A percentile compares a stretch with the other conserved stretches of the same genome.
phyloP scores from a whole-genome alignment of 2,888 invertebrate genomes.

The Endomychus coccineus region DNA sequence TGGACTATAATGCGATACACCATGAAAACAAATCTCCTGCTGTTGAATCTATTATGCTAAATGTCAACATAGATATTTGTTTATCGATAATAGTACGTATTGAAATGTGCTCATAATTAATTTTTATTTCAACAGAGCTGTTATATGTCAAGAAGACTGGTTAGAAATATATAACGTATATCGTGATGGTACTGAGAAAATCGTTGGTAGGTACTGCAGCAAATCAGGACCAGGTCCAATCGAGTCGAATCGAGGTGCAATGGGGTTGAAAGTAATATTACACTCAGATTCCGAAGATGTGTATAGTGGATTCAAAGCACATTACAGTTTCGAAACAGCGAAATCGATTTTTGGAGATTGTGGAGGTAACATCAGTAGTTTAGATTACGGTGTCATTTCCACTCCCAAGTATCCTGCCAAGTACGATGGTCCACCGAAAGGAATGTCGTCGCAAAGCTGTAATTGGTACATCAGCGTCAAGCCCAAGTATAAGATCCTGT shows the following conservation, averaged over 20 bases:
- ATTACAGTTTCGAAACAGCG: slow-evolving; percentile 84
- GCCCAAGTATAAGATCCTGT: slow-evolving; percentile 77
- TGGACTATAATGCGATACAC: no score
- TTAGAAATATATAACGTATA: slow-evolving; percentile 88
- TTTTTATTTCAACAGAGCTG: slow-evolving; percentile 58
- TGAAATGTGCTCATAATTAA: no score
- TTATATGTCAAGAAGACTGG: slow-evolving; percentile 87
- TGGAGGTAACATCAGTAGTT: slow-evolving; percentile 81
- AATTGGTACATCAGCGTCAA: slow-evolving; percentile 93
- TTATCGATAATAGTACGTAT: no score
- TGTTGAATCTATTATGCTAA: no score
- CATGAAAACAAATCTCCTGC: no score
- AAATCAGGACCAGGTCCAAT: slow-evolving; percentile 89
- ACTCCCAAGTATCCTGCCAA: slow-evolving; percentile 88
- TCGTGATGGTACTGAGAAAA: slow-evolving; percentile 70
- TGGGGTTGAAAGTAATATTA: slow-evolving; percentile 79
- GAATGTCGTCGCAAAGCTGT: slow-evolving; percentile 80
- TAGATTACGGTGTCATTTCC: slow-evolving; percentile 74
- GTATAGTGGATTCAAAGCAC: slow-evolving; percentile 92
- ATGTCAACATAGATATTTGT: no score
- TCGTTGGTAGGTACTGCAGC: slow-evolving; percentile 89
- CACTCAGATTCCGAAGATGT: slow-evolving; percentile 83
- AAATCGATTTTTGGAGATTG: slow-evolving; percentile 89
- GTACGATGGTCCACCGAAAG: slow-evolving; percentile 76
- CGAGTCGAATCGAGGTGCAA: slow-evolving; percentile 83